phyloP scores from a whole-genome alignment of 2,888 invertebrate species.

The Achlya flavicornis region DNA sequence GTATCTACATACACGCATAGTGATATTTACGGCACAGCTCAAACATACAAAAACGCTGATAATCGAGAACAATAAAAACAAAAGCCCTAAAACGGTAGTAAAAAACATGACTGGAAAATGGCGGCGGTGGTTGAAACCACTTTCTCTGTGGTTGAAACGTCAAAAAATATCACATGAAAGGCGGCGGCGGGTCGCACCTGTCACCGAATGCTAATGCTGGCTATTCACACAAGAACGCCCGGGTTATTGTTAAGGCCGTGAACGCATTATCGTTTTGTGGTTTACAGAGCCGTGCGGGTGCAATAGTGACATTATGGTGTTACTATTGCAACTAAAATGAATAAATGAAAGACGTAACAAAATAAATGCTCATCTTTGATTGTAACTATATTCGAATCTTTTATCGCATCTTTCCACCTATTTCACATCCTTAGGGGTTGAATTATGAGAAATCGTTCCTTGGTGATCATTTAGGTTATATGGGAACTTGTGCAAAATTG shows the following conservation, averaged over 20 bases:
- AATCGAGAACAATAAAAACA: slow-evolving; percentile 31
- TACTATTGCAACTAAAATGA: background rate
- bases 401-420: too few species aligned
- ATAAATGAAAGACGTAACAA: background rate
- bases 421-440: too few species aligned
- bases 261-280: slow-evolving; percentile 6
- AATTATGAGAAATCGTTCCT: too few species aligned
- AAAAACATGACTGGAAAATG: slow-evolving; percentile 40
- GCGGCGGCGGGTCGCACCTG: slow-evolving; percentile 59
- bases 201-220: slow-evolving; percentile 71
- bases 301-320: background rate
- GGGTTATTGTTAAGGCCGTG: slow-evolving; percentile 13
- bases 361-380: background rate
- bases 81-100: slow-evolving; percentile 47
- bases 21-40: background rate
- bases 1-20: background rate
- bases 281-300: background rate
- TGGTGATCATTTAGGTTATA: too few species aligned
- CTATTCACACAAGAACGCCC: slow-evolving; percentile 23
- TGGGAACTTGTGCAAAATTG: too few species aligned
- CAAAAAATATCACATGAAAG: slow-evolving; percentile 24
- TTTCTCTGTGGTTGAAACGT: slow-evolving; percentile 21
- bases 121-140: too few species aligned
- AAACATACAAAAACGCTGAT: slow-evolving; percentile 23
- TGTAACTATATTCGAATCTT: too few species aligned